These are phyloP conservation scores for Danaus chrysippus DNA, from an alignment of 2,888 invertebrate genomes.

Conservation along the genomic window DNA sequence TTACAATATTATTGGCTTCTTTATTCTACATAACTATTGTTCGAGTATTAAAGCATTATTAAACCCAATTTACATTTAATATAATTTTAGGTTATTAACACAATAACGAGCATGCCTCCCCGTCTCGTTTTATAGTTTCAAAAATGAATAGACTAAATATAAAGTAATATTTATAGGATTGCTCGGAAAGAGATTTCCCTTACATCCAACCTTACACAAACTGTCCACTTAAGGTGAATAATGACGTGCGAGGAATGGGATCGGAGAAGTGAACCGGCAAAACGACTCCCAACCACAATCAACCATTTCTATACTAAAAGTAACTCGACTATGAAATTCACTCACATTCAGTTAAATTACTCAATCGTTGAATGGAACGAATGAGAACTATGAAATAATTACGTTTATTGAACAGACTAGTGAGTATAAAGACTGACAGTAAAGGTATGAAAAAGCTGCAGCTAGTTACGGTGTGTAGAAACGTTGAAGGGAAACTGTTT, in stretches of 20 bases:
- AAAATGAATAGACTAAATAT: background rate
- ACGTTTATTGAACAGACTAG: conserved; percentile 38
- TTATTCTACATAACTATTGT: no score
- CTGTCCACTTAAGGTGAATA: conserved; percentile 75
- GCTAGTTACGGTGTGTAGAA: conserved; percentile 73
- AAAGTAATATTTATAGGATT: background rate
- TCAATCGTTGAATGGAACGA: background rate
- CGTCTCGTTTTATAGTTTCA: no score
- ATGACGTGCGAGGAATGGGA: conserved; percentile 67
- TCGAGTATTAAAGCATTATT: no score
- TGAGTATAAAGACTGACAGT: conserved; percentile 45
- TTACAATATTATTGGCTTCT: no score
- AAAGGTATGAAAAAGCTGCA: conserved; percentile 52
- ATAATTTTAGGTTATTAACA: no score
- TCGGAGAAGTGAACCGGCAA: conserved; percentile 56
- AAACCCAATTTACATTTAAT: no score
- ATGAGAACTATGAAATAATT: no score
- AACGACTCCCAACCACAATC: conserved; percentile 36
- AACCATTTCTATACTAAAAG: conserved; percentile 30
- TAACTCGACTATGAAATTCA: conserved; percentile 36
- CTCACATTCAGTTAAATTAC: background rate
- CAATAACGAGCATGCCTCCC: no score
- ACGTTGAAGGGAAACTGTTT: conserved; percentile 72
- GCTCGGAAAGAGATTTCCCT: conserved; percentile 46
- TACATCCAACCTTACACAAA: conserved; percentile 63